These are phyloP conservation scores for Aurelia sp. DNA, from an alignment of 30 jellyfish, hydroid and myxozoan genomes.

Conservation along the genomic window DNA sequence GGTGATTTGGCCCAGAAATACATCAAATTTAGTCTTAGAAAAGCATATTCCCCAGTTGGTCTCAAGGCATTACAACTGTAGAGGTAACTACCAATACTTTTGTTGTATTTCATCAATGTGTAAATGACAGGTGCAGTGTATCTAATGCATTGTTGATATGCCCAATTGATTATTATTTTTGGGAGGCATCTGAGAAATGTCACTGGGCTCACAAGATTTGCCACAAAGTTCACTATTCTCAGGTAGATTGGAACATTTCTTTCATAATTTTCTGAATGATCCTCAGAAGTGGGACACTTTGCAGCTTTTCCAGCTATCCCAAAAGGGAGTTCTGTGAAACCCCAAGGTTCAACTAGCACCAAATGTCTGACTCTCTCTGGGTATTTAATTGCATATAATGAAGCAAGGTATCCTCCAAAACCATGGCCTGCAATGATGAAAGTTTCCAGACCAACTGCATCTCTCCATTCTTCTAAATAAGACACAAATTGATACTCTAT, in stretches of 20 bases:
- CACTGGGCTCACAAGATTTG: conserved; percentile 49
- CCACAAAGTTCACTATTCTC: conserved; percentile 14
- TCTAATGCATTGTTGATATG: conserved; percentile 9
- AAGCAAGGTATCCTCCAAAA: conserved; percentile 95
- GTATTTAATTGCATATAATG: conserved; percentile 77
- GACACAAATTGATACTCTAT: conserved; percentile 80
- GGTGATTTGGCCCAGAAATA: conserved; percentile 81
- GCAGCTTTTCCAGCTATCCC: conserved; percentile 66
- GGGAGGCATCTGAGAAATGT: conserved; percentile 61
- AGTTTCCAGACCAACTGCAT: conserved; percentile 82
- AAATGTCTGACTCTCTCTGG: conserved; percentile 88
- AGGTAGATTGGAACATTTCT: conserved; percentile 31
- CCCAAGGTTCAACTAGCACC: conserved; percentile 96
- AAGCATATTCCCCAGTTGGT: conserved; percentile 74
- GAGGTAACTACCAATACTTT: conserved; percentile 23
- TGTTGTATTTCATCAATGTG: not conserved
- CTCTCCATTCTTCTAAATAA: conserved; percentile 95
- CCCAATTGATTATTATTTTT: conserved; percentile 31
- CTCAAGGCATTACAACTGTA: conserved; percentile 44
- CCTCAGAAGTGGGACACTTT: not conserved
- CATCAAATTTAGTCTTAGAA: conserved; percentile 42
- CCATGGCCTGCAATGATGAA: conserved; percentile 92
- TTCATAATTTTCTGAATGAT: conserved; percentile 18
- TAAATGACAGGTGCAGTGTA: conserved; percentile 28
- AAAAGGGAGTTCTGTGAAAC: conserved; percentile 92